Percentiles rank a stretch among this genome's conserved stretches.
Conservation (phyloP, 2,113 vertebrate species). For the Hippoglossus stenolepis region DNA sequence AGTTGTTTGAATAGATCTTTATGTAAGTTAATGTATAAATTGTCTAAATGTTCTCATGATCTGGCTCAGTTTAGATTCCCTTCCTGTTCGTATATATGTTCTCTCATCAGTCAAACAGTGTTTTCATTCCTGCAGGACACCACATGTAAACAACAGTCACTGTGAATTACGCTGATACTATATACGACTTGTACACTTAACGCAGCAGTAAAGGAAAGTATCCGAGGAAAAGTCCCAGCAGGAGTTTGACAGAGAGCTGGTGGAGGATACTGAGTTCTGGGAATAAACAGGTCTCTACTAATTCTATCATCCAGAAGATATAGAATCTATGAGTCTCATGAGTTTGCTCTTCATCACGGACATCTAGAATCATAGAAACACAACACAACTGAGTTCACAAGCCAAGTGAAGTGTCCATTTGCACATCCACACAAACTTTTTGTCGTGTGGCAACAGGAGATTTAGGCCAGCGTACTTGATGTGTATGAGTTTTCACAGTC, state of each 20-base stretch:
- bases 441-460: not conserved
- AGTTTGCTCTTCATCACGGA: not conserved
- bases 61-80: no score
- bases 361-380: not conserved
- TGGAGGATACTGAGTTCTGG: no score
- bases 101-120: no score
- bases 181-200: not conserved
- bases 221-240: not conserved
- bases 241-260: no score
- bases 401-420: not conserved
- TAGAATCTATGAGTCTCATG: not conserved
- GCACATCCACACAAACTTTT: not conserved
- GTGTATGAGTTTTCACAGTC: conserved; percentile 4
- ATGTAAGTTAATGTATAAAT: no score
- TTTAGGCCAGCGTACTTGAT: not conserved
- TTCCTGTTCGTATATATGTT: no score
- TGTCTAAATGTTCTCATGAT: no score
- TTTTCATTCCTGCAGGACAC: not conserved
- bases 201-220: not conserved
- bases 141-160: not conserved
- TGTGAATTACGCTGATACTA: not conserved
- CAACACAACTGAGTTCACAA: not conserved
- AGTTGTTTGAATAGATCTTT: no score
- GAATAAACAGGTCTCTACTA: no score
- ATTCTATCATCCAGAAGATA: no score